Conservation (phyloP, 2,113 vertebrate genomes). For the Trichomycterus rosablanca region DNA sequence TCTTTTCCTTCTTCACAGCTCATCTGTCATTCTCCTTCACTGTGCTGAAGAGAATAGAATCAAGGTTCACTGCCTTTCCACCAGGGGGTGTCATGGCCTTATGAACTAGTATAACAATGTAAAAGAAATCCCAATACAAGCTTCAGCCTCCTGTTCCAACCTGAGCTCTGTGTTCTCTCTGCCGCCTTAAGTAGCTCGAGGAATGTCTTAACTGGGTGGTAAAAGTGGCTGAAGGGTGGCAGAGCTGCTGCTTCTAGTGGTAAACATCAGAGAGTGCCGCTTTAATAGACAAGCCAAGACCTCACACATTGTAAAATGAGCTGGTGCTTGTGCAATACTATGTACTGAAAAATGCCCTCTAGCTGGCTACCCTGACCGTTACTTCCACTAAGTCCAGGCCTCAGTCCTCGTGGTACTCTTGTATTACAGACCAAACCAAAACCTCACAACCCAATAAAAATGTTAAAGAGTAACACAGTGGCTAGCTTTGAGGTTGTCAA, state of each 20-base stretch:
- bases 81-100: constrained; percentile 56
- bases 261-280: constrained; percentile 40
- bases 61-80: constrained; percentile 48
- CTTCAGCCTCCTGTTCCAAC: not conserved
- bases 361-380: constrained; percentile 4
- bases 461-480: too few species aligned
- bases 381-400: constrained; percentile 7
- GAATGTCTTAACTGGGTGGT: constrained; percentile 43
- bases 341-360: constrained; percentile 1
- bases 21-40: constrained; percentile 33
- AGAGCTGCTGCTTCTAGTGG: constrained; percentile 14
- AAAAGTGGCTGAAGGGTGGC: constrained; percentile 38
- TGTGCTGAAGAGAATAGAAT: constrained; percentile 34
- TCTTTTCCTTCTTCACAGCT: constrained; percentile 23
- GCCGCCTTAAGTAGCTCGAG: constrained; percentile 7
- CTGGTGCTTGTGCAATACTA: constrained; percentile 4
- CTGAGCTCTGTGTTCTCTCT: constrained; percentile 1
- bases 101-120: constrained; percentile 42
- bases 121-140: constrained; percentile 21
- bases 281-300: constrained; percentile 8
- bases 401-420: too few species aligned
- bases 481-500: too few species aligned
- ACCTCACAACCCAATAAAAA: too few species aligned
- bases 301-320: constrained; percentile 13
- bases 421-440: too few species aligned